These are phyloP conservation scores for Pocillopora damicornis DNA, from an alignment of 64 coral and sea anemone genomes.

Conservation along the genomic window DNA sequence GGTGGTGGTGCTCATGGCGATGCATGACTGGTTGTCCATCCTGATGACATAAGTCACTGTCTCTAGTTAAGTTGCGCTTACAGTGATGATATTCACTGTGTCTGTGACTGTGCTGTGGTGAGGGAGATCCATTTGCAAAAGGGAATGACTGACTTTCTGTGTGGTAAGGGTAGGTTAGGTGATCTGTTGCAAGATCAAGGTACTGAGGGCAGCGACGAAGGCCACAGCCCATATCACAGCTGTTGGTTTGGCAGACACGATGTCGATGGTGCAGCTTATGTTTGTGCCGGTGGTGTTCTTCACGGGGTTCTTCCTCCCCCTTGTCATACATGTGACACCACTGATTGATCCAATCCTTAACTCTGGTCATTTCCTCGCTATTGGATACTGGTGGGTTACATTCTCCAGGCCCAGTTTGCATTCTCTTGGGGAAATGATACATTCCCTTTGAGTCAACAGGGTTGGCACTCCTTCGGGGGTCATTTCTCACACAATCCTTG, in stretches of 20 bases:
- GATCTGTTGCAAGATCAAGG: conserved; percentile 83
- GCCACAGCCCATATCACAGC: conserved; percentile 31
- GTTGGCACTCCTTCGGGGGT: conserved; percentile 5
- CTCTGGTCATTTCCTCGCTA: conserved; percentile 55
- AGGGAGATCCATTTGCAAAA: conserved; percentile 54
- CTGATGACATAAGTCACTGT: conserved; percentile 33
- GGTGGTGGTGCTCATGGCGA: conserved; percentile 86
- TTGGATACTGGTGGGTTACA: conserved; percentile 50
- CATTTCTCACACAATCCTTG: conserved; percentile 20
- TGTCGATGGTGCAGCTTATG: conserved; percentile 62
- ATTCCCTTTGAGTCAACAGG: conserved; percentile 25
- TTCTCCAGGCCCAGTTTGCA: conserved; percentile 88
- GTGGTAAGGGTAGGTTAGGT: conserved; percentile 83
- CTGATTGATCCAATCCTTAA: conserved; percentile 70
- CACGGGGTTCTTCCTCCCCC: conserved; percentile 32
- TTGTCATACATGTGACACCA: conserved; percentile 53
- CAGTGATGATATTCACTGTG: conserved; percentile 48
- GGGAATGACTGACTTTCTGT: conserved; percentile 49
- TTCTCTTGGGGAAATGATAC: conserved; percentile 78
- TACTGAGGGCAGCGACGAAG: conserved; percentile 71
- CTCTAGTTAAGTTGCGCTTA: conserved; percentile 49
- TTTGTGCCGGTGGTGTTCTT: conserved; percentile 55
- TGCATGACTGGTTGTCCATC: conserved; percentile 62
- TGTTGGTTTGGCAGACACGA: conserved; percentile 24
- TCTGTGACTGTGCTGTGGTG: conserved; percentile 47